Evolutionary conservation across 2,888 invertebrate genomes (phyloP).

Genomic region (Cephus nigrinus): DNA sequence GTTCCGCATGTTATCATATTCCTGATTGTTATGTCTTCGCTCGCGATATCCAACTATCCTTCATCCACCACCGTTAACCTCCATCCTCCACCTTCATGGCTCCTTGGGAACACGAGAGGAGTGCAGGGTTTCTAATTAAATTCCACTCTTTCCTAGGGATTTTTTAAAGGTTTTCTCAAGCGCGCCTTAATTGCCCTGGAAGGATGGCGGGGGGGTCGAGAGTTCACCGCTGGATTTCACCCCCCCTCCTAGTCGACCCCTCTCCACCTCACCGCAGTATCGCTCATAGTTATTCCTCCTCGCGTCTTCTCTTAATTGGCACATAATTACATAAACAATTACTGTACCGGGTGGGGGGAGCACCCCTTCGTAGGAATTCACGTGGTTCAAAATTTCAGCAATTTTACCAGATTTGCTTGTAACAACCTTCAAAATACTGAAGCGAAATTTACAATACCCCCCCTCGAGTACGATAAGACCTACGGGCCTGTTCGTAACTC

Average conservation of each 20-base stretch:
- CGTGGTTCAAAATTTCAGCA: not conserved
- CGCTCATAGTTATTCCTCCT: constrained; percentile 22
- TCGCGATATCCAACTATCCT: constrained; percentile 30
- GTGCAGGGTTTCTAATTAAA: constrained; percentile 58
- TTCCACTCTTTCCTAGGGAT: constrained; percentile 60
- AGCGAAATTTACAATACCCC: not conserved
- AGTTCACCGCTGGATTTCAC: not conserved
- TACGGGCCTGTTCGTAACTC: not conserved
- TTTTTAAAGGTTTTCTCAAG: constrained; percentile 58
- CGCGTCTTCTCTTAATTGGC: constrained; percentile 56
- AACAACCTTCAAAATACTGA: not conserved
- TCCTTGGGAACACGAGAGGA: constrained; percentile 56
- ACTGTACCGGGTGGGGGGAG: constrained; percentile 26
- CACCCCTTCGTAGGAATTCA: constrained; percentile 1
- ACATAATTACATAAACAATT: constrained; percentile 63
- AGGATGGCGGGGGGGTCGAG: constrained; percentile 26
- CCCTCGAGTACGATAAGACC: not conserved
- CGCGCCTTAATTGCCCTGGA: constrained; percentile 61
- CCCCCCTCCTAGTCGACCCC: not conserved
- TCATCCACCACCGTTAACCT: not conserved
- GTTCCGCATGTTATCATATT: constrained; percentile 62
- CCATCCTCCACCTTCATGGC: constrained; percentile 44
- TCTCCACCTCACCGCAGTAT: not conserved
- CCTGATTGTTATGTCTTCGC: constrained; percentile 62
- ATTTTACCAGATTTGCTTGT: not conserved